Conservation (phyloP, 2,888 invertebrate genomes). For the Phengaris alcon region DNA sequence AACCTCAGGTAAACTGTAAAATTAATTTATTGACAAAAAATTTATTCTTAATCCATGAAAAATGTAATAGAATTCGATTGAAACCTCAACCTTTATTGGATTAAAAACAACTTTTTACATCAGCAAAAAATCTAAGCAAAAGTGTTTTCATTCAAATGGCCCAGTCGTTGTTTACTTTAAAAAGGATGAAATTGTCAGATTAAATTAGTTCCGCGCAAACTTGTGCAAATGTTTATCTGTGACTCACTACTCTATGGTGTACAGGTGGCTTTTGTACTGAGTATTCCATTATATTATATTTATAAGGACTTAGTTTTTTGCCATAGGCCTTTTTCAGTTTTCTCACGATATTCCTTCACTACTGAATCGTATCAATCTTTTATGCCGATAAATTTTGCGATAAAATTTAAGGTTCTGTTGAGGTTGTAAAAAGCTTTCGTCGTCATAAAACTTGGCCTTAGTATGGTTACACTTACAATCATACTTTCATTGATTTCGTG, state of each 20-base stretch:
- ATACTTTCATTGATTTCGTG: too few species aligned
- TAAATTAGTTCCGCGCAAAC: conserved; percentile 26
- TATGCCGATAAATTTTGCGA: too few species aligned
- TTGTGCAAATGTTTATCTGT: conserved; percentile 6
- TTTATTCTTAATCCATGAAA: neutral
- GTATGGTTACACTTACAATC: too few species aligned
- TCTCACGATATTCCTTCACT: conserved; percentile 23
- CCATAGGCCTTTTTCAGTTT: neutral
- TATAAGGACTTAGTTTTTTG: neutral
- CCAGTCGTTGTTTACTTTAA: conserved; percentile 24
- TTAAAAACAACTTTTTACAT: neutral
- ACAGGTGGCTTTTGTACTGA: conserved; percentile 30
- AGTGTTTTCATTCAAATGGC: conserved; percentile 4
- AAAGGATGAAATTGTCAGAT: conserved; percentile 27
- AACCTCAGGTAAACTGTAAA: too few species aligned
- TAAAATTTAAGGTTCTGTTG: neutral
- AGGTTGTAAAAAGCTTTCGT: too few species aligned
- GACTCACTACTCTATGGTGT: neutral
- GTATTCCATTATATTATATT: conserved; percentile 48
- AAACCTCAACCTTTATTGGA: neutral
- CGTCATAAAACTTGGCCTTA: too few species aligned
- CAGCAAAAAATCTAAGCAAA: neutral
- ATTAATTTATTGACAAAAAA: too few species aligned
- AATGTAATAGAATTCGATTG: neutral
- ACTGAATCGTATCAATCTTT: neutral